Base-by-base conservation (phyloP, 2,797 vertebrate species). In the Mormyrops attenuatus region DNA sequence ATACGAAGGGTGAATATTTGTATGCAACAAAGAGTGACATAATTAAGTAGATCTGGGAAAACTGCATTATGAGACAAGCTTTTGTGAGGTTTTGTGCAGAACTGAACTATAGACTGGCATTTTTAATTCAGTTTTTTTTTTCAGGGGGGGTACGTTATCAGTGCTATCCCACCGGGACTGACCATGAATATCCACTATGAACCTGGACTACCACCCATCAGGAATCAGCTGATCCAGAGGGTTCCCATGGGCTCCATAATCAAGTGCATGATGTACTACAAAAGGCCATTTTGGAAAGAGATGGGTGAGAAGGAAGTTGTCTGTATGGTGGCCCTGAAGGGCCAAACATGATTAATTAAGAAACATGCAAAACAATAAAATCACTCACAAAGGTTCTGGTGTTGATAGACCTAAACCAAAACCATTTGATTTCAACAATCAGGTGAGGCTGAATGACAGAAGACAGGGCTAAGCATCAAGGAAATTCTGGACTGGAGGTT, bases 221-320 rank as follows among this genome's bases (percentile, higher is more conserved):
- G 96, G 92, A 96, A 95, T 90, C 95, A 97, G 90, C 89, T 97
- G 93, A 96, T 97, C 90, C 96, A 97, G 3, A 96, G 96, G 55
- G 90, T 97, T 90, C 96, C 96, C 13, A 96, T 97, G 96, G 96
- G 96, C 0, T 93, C 95, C 90, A 91, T 97, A 90, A 97, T 97
- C 91, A 97, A 97, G 89, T 96, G 95, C 90, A 97, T 97, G 95
- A 91, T 96, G 93, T 97, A 96, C 94, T 97, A 97, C 92, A 95
- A 90, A 88, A 95, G 95, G 89, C 93, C 96, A 69, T 97, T 97
- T 93, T 97, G 96, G 96, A 94, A 91, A 89, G 96, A 91, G 90
- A 95, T 94, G 69, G 95, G 96, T 97, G 94, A 3, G 94, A 38
- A 38, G 22, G 50, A 30, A 38, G 30, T 26, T 50, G 20, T 85